Base-by-base conservation (phyloP, 2,113 vertebrate genomes). In the Nasalis larvatus region DNA sequence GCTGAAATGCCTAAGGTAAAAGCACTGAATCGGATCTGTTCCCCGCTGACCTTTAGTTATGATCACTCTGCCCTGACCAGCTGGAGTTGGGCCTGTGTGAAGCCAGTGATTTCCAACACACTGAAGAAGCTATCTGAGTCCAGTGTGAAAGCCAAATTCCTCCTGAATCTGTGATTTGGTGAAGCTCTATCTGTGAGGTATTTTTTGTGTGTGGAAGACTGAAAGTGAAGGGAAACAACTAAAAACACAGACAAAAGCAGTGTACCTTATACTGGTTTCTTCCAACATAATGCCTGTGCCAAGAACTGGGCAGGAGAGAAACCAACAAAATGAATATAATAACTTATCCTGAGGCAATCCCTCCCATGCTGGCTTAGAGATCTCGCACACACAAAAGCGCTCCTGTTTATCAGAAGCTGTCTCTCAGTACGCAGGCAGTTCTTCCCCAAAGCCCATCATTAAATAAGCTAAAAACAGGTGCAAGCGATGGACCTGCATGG, bases 231-330 rank as follows among this genome's bases (percentile, higher is more conserved):
- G 85, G 58, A 93, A 96, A 89, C 14, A 17, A 35, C 35, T 11
- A 8, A 58, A 37, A 47, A 58, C 49, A 66, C 20, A 86, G 91
- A 88, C 52, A 37, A 85, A 90, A 96, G 92, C 95, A 47, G 71
- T 95, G 96, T 97, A 97, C 97, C 97, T 97, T 96, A 42, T 83
- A n/a, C 14, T 73, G 87, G 76, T 63, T 88, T 96, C 96, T 66
- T 95, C 68, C 52, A 66, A 92, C 42, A 0, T 23, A 42, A 68
- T 18, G 45, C 35, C 77, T 49, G n/a, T 37, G 82, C 82, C 82
- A n/a, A 93, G 35, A 85, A 25, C 0, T 40, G 40, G 68, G 63
- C 82, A 10, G 23, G 56, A 82, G 68, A 93, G 68, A 66, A 47
- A 18, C 56, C 37, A 69, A 40, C 5, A 73, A 52, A 56, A 30